Base-by-base conservation (phyloP, 2,888 invertebrate species). In the Synanthedon formicaeformis region DNA sequence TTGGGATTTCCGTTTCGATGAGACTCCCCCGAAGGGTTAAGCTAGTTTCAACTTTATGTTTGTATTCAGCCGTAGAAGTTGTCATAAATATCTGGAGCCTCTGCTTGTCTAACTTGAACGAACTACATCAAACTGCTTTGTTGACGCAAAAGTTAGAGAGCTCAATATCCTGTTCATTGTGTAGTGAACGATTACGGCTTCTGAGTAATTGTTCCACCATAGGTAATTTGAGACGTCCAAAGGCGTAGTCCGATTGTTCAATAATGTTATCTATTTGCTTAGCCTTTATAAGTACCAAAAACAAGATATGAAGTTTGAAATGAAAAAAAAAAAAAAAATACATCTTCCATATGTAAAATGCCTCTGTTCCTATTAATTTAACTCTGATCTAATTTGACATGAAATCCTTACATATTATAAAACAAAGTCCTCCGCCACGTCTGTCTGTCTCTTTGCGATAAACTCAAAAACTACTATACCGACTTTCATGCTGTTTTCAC, bases 21-120 rank as follows among this genome's bases (percentile, higher is more conserved):
- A 70, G 73, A 75, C 67, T 73, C 66, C 67, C 71, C 63, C 69
- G 64, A 77, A 79, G 80, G 80, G 76, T 76, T 73, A 68, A 77
- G 78, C 76, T 74, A 75, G 78, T 81, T 80, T 69, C 67, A 80
- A 80, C 73, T 81, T 75, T 67, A 75, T 76, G 76, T 81, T 81
- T 77, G 77, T 73, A 80, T 78, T 78, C 71, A 69, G 67, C 66
- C 64, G 61, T 65, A 69, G 66, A 73, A 77, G 71, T 80, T 73
- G 78, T 79, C 80, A 81, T 82, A 82, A 81, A 83, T 82, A 82
- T 81, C 69, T 52, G 64, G 68, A 67, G 67, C 65, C 68, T 71
- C 69, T 69, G 73, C 70, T 76, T 73, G 74, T 75, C 75, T 71
- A 71, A 80, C 69, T 78, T 65, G 70, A 69, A 69, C 64, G 66